Base-by-base conservation (phyloP, 2,113 vertebrate species). In the Myiozetetes cayanensis region DNA sequence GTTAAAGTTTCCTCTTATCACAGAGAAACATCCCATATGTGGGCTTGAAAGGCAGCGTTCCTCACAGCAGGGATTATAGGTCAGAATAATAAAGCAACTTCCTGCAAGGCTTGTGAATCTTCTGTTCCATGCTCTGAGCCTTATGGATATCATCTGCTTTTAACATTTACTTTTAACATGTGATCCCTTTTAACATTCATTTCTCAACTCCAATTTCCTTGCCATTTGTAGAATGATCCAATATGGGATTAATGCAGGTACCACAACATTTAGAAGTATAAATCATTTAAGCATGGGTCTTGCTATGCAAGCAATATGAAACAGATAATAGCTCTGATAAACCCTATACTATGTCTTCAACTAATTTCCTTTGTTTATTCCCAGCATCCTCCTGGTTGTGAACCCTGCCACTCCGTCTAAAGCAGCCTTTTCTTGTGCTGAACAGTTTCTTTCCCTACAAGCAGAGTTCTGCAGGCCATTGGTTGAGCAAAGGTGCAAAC, bases 41-140 rank as follows among this genome's bases (percentile, higher is more conserved):
- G 62, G 72, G 52, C 68, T 95, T 96, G 83, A 94, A 96, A 94
- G 85, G 84, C 89, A 89, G 66, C 41, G 0, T 53, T 94, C 37
- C 66, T 78, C 92, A 87, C 90, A 92, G 94, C 73, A 58, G 93
- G 84, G 76, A 91, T 90, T 73, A 87, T 49, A 85, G 87, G 72
- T 86, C 87, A 85, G 91, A 91, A 94, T 93, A 94, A 91, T 85
- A 92, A 95, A 93, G 76, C 49, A 95, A 92, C 79, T 94, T 95
- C 76, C 92, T 93, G 79, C 88, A 84, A 95, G 66, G 68, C 70
- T 90, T 81, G 52, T 81, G 96, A 92, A 72, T 90, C 83, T 90
- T 92, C 92, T 91, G 46, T 84, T 88, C 78, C 50, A 9, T 0
- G 1, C 33, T 93, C 79, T 68, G 79, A 8, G 10, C 56, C 46